Evolutionary conservation across 2,113 vertebrate species (phyloP), one percentile per base, ranked within the genome.

Genomic region (Stegostoma tigrinum): DNA sequence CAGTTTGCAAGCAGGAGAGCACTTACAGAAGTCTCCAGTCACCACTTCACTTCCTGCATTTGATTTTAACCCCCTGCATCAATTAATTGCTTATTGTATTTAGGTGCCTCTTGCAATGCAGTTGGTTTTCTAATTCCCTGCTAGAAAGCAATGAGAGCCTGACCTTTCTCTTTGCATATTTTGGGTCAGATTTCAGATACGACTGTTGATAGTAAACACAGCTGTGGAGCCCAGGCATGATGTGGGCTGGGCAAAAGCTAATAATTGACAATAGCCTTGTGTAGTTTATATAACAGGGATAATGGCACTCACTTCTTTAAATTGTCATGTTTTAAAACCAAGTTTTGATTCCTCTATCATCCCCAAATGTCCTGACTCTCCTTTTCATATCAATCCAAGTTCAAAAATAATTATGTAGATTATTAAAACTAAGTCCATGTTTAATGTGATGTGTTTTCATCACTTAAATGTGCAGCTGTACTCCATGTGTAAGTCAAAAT

Each of bases 141-240:
- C 61, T 93, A 61, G 52, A n/a, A 93, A 66, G 0, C 89, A 19
- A 93, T n/a, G n/a, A n/a, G 34, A 2, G 34, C 78, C 38, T 66
- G 34, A 15, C 17, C 30, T 17, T n/a, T 64, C 15, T n/a, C n/a
- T 48, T 17, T 90, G 87, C 12, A 61, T 61, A 87, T 90, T 90
- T 61, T 93, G 89, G 30, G 89, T 93, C 89, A 93, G 61, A 64
- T 93, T 93, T 66, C 89, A 93, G 89, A 17, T 93, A 61, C 34
- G 38, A 67, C n/a, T 93, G 61, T 17, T 38, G 21, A 67, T 93
- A 45, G 61, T 93, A 67, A 93, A 93, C 21, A 67, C 89, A 93
- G 89, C 61, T 93, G 89, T 66, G 61, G 15, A 66, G 23, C 89
- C 7, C 21, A 34, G 38, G 2, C n/a, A 19, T 23, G 67, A 23